A percentile compares a stretch with the other conserved stretches of the same genome.
Conservation (phyloP, 2,113 vertebrate genomes). For the Cyanoderma ruficeps region DNA sequence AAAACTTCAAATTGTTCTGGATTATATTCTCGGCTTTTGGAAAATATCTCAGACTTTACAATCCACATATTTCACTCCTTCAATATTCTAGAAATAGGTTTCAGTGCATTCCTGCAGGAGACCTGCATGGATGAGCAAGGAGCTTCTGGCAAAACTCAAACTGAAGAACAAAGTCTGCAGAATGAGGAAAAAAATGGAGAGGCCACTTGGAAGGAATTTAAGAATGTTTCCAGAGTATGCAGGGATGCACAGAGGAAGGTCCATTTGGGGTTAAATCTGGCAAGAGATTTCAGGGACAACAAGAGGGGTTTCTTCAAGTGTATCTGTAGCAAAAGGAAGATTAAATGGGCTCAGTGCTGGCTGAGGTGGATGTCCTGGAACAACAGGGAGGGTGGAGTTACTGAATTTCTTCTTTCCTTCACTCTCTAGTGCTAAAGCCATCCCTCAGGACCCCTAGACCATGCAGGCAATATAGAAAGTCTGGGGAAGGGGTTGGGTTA, state of each 20-base stretch:
- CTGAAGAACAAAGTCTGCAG: background rate
- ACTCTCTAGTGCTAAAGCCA: background rate
- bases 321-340: background rate
- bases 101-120: background rate
- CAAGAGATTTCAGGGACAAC: background rate
- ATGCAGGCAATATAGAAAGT: background rate
- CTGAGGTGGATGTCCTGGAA: background rate
- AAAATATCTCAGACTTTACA: background rate
- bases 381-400: background rate
- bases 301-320: background rate
- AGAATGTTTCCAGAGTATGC: background rate
- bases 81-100: background rate
- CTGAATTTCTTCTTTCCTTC: background rate
- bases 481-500: background rate
- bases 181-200: background rate
- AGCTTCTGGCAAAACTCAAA: background rate
- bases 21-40: background rate
- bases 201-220: background rate
- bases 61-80: background rate
- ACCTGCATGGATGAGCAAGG: background rate
- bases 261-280: background rate
- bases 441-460: background rate
- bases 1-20: background rate
- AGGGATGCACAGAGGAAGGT: background rate
- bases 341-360: background rate